Evolutionary conservation across 35 echinoderm and acorn worm species (phyloP).

Genomic region (Stichopus chloronotus): DNA sequence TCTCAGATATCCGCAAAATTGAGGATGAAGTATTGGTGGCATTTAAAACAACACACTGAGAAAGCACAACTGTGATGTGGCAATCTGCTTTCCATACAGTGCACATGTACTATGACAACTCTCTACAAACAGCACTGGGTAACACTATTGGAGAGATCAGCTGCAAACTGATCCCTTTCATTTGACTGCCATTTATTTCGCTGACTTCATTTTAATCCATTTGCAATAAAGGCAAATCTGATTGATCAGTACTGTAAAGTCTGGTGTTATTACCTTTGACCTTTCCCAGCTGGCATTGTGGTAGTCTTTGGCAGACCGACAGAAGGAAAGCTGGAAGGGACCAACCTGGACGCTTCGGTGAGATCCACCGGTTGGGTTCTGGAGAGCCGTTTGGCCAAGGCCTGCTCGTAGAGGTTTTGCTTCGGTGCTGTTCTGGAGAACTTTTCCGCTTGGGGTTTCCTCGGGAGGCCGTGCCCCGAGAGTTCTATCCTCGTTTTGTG

Average conservation of each 20-base stretch:
- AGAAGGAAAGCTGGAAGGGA: neutral
- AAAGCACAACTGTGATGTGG: too few species aligned
- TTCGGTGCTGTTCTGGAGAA: neutral
- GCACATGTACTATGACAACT: too few species aligned
- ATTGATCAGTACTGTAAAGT: neutral
- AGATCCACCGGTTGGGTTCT: constrained; percentile 3
- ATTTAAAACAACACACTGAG: too few species aligned
- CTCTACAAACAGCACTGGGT: too few species aligned
- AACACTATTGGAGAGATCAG: too few species aligned
- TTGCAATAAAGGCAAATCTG: too few species aligned
- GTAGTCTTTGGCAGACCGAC: neutral
- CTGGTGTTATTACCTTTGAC: neutral
- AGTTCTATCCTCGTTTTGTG: constrained; percentile 65
- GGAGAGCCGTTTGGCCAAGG: neutral
- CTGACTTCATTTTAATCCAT: too few species aligned
- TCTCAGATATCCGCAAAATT: too few species aligned
- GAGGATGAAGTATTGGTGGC: too few species aligned
- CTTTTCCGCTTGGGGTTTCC: neutral
- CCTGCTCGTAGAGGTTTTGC: constrained; percentile 6
- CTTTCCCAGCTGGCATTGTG: neutral
- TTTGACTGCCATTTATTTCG: too few species aligned
- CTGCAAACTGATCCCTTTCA: too few species aligned
- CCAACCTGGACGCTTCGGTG: constrained; percentile 2
- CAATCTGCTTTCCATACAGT: too few species aligned
- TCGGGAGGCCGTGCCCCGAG: constrained; percentile 34